Evolutionary conservation across 2,888 invertebrate species (phyloP), one percentile per base, ranked within the genome.

Genomic region (Chloromyia formosa): DNA sequence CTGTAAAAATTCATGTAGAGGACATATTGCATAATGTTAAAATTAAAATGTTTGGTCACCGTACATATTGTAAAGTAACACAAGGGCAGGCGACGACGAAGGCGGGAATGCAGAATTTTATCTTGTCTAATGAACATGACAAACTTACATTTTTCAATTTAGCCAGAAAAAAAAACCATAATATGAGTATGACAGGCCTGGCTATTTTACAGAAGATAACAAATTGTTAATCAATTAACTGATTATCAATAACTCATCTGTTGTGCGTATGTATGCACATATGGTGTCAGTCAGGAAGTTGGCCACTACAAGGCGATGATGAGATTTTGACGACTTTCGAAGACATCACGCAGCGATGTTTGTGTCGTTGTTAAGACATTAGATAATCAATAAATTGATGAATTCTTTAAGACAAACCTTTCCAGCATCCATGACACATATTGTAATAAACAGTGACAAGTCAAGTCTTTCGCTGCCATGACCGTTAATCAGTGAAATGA

Each of bases 81-180:
- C 49, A 49, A 49, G 49, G 49, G 10, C 49, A 49, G 7, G 3
- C 27, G 7, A 35, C 27, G 7, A 35, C n/a, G 49, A 49, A 49
- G 49, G 49, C 5, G 10, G 14, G 12, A 12, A 42, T 42, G 42
- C 42, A 49, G 49, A 49, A n/a, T 49, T 49, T 35, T 49, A 49
- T 49, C 49, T 49, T n/a, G 3, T n/a, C 49, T 49, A 49, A 49
- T 49, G 49, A 49, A 49, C 49, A 49, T 49, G 49, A n/a, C 49
- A 49, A 49, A n/a, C 16, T 49, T n/a, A 49, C 12, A 42, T 42
- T 12, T 42, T 42, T 42, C 49, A 49, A 49, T 49, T 49, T 49
- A n/a, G 27, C 7, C 7, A n/a, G 49, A 49, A 49, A n/a, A 49
- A 49, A 49, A 49, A 49, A 35, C 7, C 2, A 7, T 4, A 35